Percentiles rank a stretch among this genome's conserved stretches.
Conservation (phyloP, 2,888 invertebrate genomes). For the Cataglyphis rosenhaueri region DNA sequence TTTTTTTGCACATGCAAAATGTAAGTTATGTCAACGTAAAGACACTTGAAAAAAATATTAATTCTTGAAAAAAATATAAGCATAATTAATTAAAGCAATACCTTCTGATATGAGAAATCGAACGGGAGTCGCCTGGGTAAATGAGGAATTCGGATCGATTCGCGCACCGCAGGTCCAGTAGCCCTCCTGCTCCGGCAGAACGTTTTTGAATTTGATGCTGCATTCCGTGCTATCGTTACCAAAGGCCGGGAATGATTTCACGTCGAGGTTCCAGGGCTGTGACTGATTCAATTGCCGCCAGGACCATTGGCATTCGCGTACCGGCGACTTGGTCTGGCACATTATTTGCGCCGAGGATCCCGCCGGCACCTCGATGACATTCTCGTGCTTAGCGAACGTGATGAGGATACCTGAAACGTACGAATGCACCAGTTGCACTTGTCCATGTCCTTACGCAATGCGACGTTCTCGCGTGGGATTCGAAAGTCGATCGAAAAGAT, state of each 20-base stretch:
- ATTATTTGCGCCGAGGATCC: slow-evolving; percentile 81
- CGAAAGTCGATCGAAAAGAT: slow-evolving; percentile 1
- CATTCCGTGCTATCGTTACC: slow-evolving; percentile 82
- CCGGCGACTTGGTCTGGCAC: slow-evolving; percentile 78
- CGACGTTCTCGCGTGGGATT: neutral
- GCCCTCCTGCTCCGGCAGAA: slow-evolving; percentile 82
- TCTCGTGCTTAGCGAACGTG: slow-evolving; percentile 77
- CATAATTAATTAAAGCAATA: slow-evolving; percentile 44
- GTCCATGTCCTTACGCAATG: neutral
- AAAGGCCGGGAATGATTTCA: slow-evolving; percentile 81
- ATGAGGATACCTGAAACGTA: slow-evolving; percentile 72
- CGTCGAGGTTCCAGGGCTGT: slow-evolving; percentile 81
- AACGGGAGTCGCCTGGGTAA: slow-evolving; percentile 78
- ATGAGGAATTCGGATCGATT: slow-evolving; percentile 75
- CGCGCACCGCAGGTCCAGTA: slow-evolving; percentile 84
- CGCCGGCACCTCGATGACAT: slow-evolving; percentile 78
- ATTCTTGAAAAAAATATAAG: neutral
- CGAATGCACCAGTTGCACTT: slow-evolving; percentile 20
- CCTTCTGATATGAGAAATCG: slow-evolving; percentile 82
- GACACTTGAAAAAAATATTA: too few relatives aligned
- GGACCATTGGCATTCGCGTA: slow-evolving; percentile 83
- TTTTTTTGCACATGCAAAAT: neutral
- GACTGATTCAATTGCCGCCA: slow-evolving; percentile 83
- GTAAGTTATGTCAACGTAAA: neutral
- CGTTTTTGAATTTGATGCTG: slow-evolving; percentile 82